Evolutionary conservation across 2,797 vertebrate species (phyloP), one percentile per base, ranked within the genome.

Genomic region (Poeciliopsis presidionis): DNA sequence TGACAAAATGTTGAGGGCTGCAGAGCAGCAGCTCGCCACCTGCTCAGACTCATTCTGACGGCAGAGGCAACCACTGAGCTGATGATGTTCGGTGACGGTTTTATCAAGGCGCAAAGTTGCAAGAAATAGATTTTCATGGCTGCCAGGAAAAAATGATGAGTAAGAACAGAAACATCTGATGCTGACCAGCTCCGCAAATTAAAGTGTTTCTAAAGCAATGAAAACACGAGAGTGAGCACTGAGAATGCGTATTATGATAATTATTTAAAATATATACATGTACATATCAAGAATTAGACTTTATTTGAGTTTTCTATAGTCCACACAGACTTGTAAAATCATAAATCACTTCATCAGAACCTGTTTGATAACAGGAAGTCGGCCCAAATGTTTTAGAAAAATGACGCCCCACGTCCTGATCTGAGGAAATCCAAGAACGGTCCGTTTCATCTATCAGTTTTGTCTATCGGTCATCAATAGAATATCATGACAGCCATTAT

Each of bases 111-210:
- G 67, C 74, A 61, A 85, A 77, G 61, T 65, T 71, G 6, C 53
- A 74, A 79, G 69, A 74, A 87, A 84, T 76, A n/a, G n/a, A 83
- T 84, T 76, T 80, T 74, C 76, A 57, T 9, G 1, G 70, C 82
- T 80, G 73, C 75, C 85, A 67, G 72, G 53, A 30, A 30, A 30
- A 30, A 30, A 30, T 30, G 70, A 87, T 81, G 84, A 85, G 70
- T 49, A 82, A 84, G 1, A 65, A 11, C 57, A 67, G 84, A 89
- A 89, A 91, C 89, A 25, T 65, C 80, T n/a, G 55, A 47, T 53
- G 33, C 74, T 59, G 67, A 82, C 85, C 11, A 1, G 79, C 81
- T 79, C 81, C 30, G 87, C 69, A 49, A 55, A 41, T 72, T 28
- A 2, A 59, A 76, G 43, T 28, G 43, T 77, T 87, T 86, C 79